Evolutionary conservation across 2,113 vertebrate genomes (phyloP).

Genomic region (Petromus typicus): DNA sequence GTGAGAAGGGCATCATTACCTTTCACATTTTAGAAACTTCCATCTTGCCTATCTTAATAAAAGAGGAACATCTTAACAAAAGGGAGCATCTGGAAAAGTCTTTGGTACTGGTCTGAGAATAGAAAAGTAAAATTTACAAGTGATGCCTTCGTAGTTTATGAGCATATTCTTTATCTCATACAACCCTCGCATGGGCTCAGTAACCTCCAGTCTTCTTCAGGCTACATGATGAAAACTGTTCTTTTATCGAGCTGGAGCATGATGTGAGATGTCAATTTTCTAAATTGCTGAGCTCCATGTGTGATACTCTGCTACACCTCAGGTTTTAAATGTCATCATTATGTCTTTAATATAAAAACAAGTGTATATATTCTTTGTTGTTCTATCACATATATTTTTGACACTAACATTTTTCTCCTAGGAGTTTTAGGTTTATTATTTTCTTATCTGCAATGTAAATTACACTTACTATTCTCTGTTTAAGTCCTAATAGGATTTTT

Average conservation of each 20-base stretch:
- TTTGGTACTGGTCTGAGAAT: neutral
- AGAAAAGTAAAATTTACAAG: neutral
- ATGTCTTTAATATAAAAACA: neutral
- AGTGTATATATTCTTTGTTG: neutral
- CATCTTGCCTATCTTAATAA: neutral
- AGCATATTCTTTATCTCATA: neutral
- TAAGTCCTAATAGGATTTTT: neutral
- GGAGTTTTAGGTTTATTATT: neutral
- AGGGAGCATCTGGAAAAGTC: neutral
- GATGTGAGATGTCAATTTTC: neutral
- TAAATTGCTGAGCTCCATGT: neutral
- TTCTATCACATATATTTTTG: neutral
- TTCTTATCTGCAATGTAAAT: neutral
- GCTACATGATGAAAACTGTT: neutral
- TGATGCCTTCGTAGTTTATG: neutral
- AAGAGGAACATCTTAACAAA: neutral
- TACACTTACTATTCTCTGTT: neutral
- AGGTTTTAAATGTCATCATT: neutral
- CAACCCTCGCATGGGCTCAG: neutral
- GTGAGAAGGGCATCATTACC: neutral
- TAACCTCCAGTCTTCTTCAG: neutral
- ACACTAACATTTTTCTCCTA: neutral
- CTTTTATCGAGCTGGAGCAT: neutral
- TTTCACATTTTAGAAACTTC: neutral
- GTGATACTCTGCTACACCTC: neutral